Evolutionary conservation across 2,113 vertebrate genomes (phyloP), one percentile per base, ranked within the genome.

Genomic region (Sander lucioperca): DNA sequence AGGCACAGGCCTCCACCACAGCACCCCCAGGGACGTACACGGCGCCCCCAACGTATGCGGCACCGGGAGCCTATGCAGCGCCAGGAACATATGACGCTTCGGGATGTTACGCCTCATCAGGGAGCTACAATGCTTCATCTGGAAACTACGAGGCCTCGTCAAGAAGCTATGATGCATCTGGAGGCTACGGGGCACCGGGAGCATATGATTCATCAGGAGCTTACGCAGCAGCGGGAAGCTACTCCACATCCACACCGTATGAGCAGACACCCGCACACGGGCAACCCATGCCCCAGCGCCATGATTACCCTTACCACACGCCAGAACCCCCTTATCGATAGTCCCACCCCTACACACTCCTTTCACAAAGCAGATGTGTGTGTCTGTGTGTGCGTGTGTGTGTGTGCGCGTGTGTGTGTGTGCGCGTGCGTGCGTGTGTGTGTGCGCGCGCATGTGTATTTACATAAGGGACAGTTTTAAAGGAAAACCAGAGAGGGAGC

Each of bases 241-340:
- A 94, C 91, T 90, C 90, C 83, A 63, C 94, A 91, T 92, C 94
- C 89, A 95, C 94, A 95, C 93, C 94, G 95, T 96, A 96, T 96
- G 95, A 96, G 92, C 93, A 94, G 93, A 94, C 95, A 94, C 86
- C 95, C 92, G 92, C 93, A 96, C 95, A 96, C 93, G 94, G 94
- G 94, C 94, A 96, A 90, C 80, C 94, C 93, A 92, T 90, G 93
- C 93, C 94, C 92, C 93, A 92, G 91, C 93, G 91, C 91, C 85
- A 94, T 86, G 95, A 95, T 92, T 95, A 95, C 92, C 90, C 95
- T 92, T 90, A 94, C 90, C 91, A 95, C 93, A 95, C 94, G 93
- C 94, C 94, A 93, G 95, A 95, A 84, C 94, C 94, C 92, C 95
- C 94, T 77, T 96, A 96, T 80, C 94, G 94, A 95, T 95, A 96